These are phyloP conservation scores for Ariopsis seemanni DNA, from an alignment of 2,113 vertebrate species.

Conservation along the genomic window DNA sequence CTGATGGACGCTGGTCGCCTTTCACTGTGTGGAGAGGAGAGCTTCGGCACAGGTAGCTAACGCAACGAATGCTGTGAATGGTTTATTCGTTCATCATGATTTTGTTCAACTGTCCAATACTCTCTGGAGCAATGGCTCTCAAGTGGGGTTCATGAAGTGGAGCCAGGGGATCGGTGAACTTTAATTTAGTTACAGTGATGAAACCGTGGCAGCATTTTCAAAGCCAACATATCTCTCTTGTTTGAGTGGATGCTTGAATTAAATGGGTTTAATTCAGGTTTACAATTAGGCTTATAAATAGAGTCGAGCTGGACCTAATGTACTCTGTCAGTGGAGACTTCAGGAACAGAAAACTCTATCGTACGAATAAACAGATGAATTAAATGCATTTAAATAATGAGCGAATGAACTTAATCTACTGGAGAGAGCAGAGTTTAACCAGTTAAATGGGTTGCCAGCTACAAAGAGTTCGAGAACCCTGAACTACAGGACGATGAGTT, in stretches of 20 bases:
- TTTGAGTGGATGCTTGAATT: not conserved
- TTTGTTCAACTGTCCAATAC: not conserved
- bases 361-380: too few species aligned
- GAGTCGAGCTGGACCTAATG: not conserved
- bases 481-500: too few species aligned
- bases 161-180: too few species aligned
- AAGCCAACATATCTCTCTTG: not conserved
- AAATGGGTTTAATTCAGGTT: not conserved
- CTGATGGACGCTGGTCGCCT: slow-evolving; percentile 94
- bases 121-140: not conserved
- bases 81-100: not conserved
- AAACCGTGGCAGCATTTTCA: not conserved
- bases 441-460: not conserved
- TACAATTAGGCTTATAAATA: not conserved
- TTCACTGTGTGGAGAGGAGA: slow-evolving; percentile 96
- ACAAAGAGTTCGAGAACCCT: not conserved
- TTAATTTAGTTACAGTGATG: too few species aligned
- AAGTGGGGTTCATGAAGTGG: not conserved
- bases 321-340: too few species aligned
- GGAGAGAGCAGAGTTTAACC: not conserved
- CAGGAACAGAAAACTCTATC: too few species aligned
- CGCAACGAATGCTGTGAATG: not conserved
- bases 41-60: slow-evolving; percentile 90
- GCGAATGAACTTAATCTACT: not conserved
- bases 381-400: too few species aligned